phyloP scores from a whole-genome alignment of 1,140 invertebrate species.

The Hestina assimilis region DNA sequence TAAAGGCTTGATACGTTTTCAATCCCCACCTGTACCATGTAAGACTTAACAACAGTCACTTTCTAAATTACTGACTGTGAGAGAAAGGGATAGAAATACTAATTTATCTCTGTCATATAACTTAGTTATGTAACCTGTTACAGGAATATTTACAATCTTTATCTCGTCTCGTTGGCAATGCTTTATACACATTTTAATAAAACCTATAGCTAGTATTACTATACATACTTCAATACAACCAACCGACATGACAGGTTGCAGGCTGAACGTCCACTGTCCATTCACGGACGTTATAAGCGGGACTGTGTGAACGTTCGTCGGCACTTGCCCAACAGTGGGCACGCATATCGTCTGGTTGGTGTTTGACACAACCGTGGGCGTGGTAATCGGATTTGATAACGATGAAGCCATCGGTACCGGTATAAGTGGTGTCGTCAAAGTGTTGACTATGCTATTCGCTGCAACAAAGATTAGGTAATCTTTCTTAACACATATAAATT shows the following conservation, averaged over 20 bases:
- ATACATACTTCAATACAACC: slow-evolving; percentile 62
- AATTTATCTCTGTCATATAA: no score
- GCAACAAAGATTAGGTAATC: slow-evolving; percentile 13
- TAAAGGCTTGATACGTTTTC: no score
- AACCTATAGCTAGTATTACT: no score
- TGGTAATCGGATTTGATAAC: slow-evolving; percentile 6
- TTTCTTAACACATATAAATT: no score
- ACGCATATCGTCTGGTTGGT: slow-evolving; percentile 20
- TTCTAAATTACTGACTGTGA: no score
- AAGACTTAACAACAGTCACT: no score
- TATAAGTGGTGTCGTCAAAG: slow-evolving; percentile 33
- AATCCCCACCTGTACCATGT: no score
- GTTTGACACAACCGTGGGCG: slow-evolving; percentile 26
- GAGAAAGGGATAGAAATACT: no score
- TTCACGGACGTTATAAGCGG: slow-evolving; percentile 65
- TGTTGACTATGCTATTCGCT: slow-evolving; percentile 44
- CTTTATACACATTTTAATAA: no score
- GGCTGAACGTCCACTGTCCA: slow-evolving; percentile 68
- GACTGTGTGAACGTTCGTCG: slow-evolving; percentile 57
- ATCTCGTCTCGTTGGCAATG: no score
- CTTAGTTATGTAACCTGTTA: no score
- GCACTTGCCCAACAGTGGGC: slow-evolving; percentile 44
- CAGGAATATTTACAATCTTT: no score
- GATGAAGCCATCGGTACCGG: slow-evolving; percentile 21
- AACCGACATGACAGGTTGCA: slow-evolving; percentile 69